These are phyloP conservation scores for Falcaria lacertinaria DNA, from an alignment of 2,888 invertebrate genomes.

Conservation along the genomic window DNA sequence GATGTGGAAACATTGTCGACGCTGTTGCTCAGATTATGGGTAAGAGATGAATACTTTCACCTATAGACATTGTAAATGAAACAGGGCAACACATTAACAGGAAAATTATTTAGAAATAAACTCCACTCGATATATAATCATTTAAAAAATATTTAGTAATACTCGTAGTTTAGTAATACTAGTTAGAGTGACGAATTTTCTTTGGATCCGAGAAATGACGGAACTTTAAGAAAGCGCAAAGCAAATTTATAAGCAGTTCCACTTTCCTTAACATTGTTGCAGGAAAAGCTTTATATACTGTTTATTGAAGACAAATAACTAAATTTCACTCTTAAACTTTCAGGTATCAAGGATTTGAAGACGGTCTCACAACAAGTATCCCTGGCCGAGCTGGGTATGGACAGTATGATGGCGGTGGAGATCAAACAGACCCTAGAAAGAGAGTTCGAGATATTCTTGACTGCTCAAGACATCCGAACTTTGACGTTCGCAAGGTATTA, in stretches of 20 bases:
- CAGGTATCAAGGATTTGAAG: conserved; percentile 83
- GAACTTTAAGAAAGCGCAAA: too few species aligned
- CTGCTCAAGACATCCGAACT: conserved; percentile 90
- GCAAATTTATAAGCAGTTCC: too few species aligned
- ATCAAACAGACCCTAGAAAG: conserved; percentile 95
- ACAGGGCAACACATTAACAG: too few species aligned
- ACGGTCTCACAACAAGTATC: conserved; percentile 84
- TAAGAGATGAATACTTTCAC: conserved; percentile 26
- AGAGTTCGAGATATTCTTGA: conserved; percentile 91
- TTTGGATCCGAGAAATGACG: too few species aligned
- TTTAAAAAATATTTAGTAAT: too few species aligned
- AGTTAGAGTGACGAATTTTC: too few species aligned
- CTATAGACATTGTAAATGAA: too few species aligned
- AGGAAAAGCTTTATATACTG: background rate
- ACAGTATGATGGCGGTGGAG: conserved; percentile 98
- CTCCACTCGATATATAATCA: too few species aligned
- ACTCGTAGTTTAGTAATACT: too few species aligned
- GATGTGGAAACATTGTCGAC: conserved; percentile 84
- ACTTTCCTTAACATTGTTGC: too few species aligned
- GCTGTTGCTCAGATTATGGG: conserved; percentile 85
- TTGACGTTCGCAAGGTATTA: conserved; percentile 86
- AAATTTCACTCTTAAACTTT: too few species aligned
- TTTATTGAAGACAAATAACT: background rate
- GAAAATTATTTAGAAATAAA: too few species aligned
- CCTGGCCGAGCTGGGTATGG: conserved; percentile 95